Evolutionary conservation across 2,113 vertebrate genomes (phyloP), one percentile per base, ranked within the genome.

Genomic region (Erythrolamprus reginae): DNA sequence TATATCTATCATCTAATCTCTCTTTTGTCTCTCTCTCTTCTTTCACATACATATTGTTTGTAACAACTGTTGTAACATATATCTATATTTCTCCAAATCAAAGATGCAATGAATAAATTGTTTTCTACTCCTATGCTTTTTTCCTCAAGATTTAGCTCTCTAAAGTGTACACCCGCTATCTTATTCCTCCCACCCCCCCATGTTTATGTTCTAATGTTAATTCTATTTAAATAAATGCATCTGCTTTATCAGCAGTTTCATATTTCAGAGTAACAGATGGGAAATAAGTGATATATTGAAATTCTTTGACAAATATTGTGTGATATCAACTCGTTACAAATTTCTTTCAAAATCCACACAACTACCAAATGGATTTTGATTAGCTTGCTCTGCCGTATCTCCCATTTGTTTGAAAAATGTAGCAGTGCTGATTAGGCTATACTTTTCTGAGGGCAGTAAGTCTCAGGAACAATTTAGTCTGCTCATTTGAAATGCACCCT

Each of bases 401-500:
- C 93, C 92, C 91, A 61, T 95, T 95, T 61, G 47, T 93, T 95
- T 95, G 19, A 19, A 93, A 94, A 94, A 89, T 88, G 12, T 56
- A 92, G 52, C 84, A 91, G 45, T 45, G 55, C 26, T 93, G 92
- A 92, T 95, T 95, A 95, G 89, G 88, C 7, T 91, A 86, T 4
- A 83, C 92, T 94, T 45, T 52, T 42, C 90, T 56, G 89, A 89
- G 24, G 89, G 91, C 52, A 95, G 10, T 83, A 92, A 51, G 92
- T 77, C 38, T 94, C 91, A 93, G 95, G 91, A 95, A 94, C 92
- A 93, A 89, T 91, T 94, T 47, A 89, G 92, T 92, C 91, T 92
- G 19, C 55, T 94, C 19, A 70, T 92, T 95, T 94, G 95, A 95
- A 94, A 91, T 90, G 87, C 47, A 92, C 94, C 93, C 88, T 94